Base-by-base conservation (phyloP, 2,888 invertebrate genomes). In the Tetragnatha montana region DNA sequence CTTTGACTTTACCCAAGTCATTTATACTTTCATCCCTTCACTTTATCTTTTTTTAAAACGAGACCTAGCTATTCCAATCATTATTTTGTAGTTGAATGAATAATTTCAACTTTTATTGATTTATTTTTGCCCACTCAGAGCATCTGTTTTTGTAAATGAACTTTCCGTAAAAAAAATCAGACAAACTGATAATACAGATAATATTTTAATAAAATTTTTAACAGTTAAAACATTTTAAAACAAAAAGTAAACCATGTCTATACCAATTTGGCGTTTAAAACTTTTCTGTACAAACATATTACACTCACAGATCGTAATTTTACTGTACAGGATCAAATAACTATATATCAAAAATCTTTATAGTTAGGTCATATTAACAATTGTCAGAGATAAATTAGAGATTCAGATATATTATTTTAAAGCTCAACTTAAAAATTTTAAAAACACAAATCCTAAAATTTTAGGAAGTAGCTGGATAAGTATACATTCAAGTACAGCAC, bases 151-250 rank as follows among this genome's bases (percentile, higher is more conserved):
- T 35, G 35, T 35, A 35, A 35, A 35, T 2, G 35, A 35, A 35
- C 14, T n/a, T 60, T 7, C 17, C 21, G 21, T 35, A 73, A 82
- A 22, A 19, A n/a, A 74, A 51, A 70, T 51, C 10, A 12, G 7
- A 22, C 22, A 50, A 50, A n/a, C 51, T 10, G 4, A 8, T 73
- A 78, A 78, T 89, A 89, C 89, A 89, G 89, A 85, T 89, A 87
- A 82, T 87, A 89, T 85, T 89, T 89, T 89, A 89, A 89, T 89
- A 89, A 89, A 89, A 89, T 86, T 85, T 75, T 81, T 74, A 89
- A 89, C 89, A 89, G 74, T 85, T 86, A 89, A 73, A 89, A 89
- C 89, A 89, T 71, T 89, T 89, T 89, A 70, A 85, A 89, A 89
- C 85, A 81, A 85, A 89, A 89, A 81, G 76, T 81, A 68, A 85